phyloP scores from a whole-genome alignment of 2,888 invertebrate genomes.

The Cepaea hortensis region DNA sequence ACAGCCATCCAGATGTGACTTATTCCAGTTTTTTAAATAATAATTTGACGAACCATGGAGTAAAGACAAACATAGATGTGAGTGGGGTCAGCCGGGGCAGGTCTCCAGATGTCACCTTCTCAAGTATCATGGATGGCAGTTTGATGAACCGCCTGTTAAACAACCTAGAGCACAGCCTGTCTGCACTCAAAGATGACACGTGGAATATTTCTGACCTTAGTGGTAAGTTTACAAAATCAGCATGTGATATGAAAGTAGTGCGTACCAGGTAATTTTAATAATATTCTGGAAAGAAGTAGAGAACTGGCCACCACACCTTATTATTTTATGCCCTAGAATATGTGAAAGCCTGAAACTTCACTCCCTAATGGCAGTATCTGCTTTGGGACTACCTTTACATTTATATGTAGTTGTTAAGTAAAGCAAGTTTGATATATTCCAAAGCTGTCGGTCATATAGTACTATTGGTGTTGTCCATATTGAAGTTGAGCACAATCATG shows the following conservation, averaged over 20 bases:
- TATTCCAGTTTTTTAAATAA: slow-evolving; percentile 47
- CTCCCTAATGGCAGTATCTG: no score
- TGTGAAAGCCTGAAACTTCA: no score
- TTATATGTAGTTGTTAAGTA: no score
- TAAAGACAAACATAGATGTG: background rate
- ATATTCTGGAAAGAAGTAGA: no score
- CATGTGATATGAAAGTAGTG: background rate
- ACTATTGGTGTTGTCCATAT: no score
- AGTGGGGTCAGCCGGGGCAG: slow-evolving; percentile 3
- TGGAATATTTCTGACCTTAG: background rate
- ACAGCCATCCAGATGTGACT: slow-evolving; percentile 33
- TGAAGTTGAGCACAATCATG: no score
- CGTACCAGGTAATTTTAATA: no score
- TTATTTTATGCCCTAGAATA: no score
- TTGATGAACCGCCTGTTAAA: slow-evolving; percentile 28
- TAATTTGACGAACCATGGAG: slow-evolving; percentile 26
- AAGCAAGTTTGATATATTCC: no score
- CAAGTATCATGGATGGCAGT: slow-evolving; percentile 48
- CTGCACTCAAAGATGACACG: slow-evolving; percentile 4
- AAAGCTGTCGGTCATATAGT: no score
- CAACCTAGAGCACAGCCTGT: slow-evolving; percentile 25
- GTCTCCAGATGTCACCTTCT: slow-evolving; percentile 42
- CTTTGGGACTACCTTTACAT: no score
- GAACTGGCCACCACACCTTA: no score
- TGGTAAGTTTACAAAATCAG: slow-evolving; percentile 19